Conservation (phyloP, 2,888 invertebrate species). For the Cephus nigrinus region DNA sequence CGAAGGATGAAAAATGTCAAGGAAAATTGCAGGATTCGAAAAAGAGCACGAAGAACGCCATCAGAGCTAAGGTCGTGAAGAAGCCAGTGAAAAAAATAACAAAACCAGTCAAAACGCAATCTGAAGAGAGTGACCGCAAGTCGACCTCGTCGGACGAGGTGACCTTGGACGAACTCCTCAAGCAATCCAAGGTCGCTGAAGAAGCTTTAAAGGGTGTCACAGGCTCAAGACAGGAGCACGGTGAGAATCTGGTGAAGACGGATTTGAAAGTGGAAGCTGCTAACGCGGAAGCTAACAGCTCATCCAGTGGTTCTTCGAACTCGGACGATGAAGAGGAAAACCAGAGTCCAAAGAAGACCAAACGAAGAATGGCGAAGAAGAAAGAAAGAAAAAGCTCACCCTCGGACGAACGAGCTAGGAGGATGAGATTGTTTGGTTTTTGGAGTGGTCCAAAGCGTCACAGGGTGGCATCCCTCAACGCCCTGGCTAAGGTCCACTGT, state of each 20-base stretch:
- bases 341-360: slow-evolving; percentile 23
- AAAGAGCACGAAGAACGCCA: slow-evolving; percentile 13
- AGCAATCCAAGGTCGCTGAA: slow-evolving; percentile 43
- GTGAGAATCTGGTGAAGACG: slow-evolving; percentile 37
- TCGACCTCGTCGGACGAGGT: slow-evolving; percentile 40
- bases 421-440: slow-evolving; percentile 75
- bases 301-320: neutral
- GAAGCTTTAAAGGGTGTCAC: slow-evolving; percentile 34
- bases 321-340: slow-evolving; percentile 17
- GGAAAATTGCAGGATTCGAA: slow-evolving; percentile 36
- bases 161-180: slow-evolving; percentile 45
- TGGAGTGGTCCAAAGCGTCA: slow-evolving; percentile 85
- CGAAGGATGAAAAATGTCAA: slow-evolving; percentile 33
- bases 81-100: slow-evolving; percentile 39
- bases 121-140: slow-evolving; percentile 29
- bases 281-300: slow-evolving; percentile 32
- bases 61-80: slow-evolving; percentile 27
- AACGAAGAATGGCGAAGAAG: slow-evolving; percentile 29
- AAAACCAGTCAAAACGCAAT: slow-evolving; percentile 34
- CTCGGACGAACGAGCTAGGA: slow-evolving; percentile 58
- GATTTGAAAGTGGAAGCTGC: slow-evolving; percentile 46
- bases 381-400: slow-evolving; percentile 50
- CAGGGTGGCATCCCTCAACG: slow-evolving; percentile 89
- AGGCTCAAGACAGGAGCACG: slow-evolving; percentile 40
- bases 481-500: slow-evolving; percentile 90